A percentile compares a stretch with the other conserved stretches of the same genome.
Conservation (phyloP, 2,888 invertebrate genomes). For the Alsophila aescularia region DNA sequence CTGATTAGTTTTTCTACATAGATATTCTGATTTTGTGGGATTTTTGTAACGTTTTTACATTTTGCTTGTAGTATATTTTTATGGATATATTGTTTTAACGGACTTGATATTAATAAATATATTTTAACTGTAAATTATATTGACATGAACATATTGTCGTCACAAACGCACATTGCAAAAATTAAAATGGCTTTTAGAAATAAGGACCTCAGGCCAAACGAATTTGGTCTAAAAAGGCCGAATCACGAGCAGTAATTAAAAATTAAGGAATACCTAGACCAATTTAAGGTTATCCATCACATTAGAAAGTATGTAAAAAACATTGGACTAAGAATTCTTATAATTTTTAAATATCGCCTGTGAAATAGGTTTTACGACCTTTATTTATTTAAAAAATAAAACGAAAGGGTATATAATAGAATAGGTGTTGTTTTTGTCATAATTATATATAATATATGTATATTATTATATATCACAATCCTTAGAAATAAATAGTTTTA, state of each 20-base stretch:
- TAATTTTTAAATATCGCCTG: neutral
- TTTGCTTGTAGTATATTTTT: slow-evolving; percentile 48
- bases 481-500: slow-evolving; percentile 41
- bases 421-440: slow-evolving; percentile 40
- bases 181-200: slow-evolving; percentile 18
- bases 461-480: slow-evolving; percentile 37
- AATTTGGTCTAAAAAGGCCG: slow-evolving; percentile 11
- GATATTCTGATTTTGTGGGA: slow-evolving; percentile 43
- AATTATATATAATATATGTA: slow-evolving; percentile 19
- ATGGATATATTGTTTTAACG: slow-evolving; percentile 36
- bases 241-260: neutral
- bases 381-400: slow-evolving; percentile 28
- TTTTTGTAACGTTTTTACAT: slow-evolving; percentile 38
- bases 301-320: neutral
- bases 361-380: slow-evolving; percentile 4
- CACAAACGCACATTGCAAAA: slow-evolving; percentile 37
- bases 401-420: slow-evolving; percentile 24
- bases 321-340: neutral
- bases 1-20: slow-evolving; percentile 60
- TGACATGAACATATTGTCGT: slow-evolving; percentile 30
- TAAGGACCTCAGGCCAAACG: slow-evolving; percentile 20
- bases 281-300: too few species aligned
- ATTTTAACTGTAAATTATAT: slow-evolving; percentile 26
- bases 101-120: slow-evolving; percentile 25
- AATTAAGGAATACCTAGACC: neutral